Conservation (phyloP, 2,888 invertebrate species). For the Anagyrus pseudococci region DNA sequence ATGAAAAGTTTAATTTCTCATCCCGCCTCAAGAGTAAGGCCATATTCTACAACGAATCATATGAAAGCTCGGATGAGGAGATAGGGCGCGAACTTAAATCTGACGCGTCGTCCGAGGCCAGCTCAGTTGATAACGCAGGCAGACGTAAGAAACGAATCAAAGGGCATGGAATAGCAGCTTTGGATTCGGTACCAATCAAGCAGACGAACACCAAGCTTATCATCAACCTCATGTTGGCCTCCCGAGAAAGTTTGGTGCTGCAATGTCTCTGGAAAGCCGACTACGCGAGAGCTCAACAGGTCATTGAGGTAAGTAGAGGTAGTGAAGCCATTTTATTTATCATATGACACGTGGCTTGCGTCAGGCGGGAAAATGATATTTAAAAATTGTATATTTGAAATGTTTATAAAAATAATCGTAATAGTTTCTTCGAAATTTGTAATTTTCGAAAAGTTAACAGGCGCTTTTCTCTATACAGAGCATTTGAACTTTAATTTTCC, state of each 20-base stretch:
- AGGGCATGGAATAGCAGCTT: slow-evolving; percentile 16
- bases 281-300: slow-evolving; percentile 77
- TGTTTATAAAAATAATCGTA: no score
- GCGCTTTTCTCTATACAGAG: no score
- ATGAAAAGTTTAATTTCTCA: slow-evolving; percentile 43
- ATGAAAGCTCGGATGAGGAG: slow-evolving; percentile 46
- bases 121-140: slow-evolving; percentile 59
- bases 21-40: slow-evolving; percentile 40
- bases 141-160: slow-evolving; percentile 60
- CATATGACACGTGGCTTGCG: no score
- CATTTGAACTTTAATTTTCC: no score
- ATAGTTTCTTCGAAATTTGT: no score
- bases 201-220: slow-evolving; percentile 62
- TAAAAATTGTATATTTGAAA: no score
- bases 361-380: no score
- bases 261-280: slow-evolving; percentile 78
- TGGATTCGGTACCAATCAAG: slow-evolving; percentile 47
- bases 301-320: slow-evolving; percentile 73
- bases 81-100: slow-evolving; percentile 44
- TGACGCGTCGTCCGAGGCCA: slow-evolving; percentile 49
- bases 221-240: slow-evolving; percentile 75
- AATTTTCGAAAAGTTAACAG: no score
- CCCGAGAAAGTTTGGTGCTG: slow-evolving; percentile 77
- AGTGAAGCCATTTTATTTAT: neutral
- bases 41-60: slow-evolving; percentile 45